A percentile compares a stretch with the other conserved stretches of the same genome.
Evolutionary conservation across 2,797 vertebrate species (phyloP).

Genomic region (Phrynocephalus guinanensis): DNA sequence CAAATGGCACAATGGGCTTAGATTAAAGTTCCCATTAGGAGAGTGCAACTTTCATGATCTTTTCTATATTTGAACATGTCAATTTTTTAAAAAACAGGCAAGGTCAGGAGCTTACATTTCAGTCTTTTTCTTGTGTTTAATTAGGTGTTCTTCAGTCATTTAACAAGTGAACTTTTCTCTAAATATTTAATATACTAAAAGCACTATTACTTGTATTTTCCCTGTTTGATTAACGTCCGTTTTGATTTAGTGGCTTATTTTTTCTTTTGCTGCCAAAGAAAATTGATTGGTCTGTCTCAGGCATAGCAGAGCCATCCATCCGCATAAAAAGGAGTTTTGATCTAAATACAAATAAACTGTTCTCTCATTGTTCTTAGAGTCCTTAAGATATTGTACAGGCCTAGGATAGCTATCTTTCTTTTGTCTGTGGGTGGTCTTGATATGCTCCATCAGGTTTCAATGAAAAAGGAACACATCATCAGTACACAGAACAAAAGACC

Average conservation of each 20-base stretch:
- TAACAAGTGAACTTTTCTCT: conserved; percentile 47
- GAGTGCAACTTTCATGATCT: conserved; percentile 47
- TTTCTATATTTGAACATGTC: conserved; percentile 18
- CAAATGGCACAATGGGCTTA: conserved; percentile 50
- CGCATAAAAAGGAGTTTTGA: conserved; percentile 66
- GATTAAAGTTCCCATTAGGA: conserved; percentile 59
- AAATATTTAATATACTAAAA: conserved; percentile 60
- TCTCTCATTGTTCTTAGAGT: conserved; percentile 66
- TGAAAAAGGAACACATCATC: not conserved
- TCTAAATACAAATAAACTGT: conserved; percentile 59
- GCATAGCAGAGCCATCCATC: conserved; percentile 53
- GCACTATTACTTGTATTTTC: conserved; percentile 63
- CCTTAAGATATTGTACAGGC: conserved; percentile 47
- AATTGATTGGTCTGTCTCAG: conserved; percentile 46
- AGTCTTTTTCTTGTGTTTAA: conserved; percentile 15
- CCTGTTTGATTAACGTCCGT: conserved; percentile 52
- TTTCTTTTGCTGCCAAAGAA: conserved; percentile 61
- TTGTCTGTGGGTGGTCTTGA: conserved; percentile 62
- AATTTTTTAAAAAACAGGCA: not conserved
- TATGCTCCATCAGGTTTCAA: conserved; percentile 5
- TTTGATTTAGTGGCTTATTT: conserved; percentile 65
- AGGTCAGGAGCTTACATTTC: conserved; percentile 46
- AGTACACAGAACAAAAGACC: not conserved
- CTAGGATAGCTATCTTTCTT: conserved; percentile 14
- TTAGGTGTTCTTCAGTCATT: conserved; percentile 28